Evolutionary conservation across 2,797 vertebrate species (phyloP).

Genomic region (Labeo calbasu): DNA sequence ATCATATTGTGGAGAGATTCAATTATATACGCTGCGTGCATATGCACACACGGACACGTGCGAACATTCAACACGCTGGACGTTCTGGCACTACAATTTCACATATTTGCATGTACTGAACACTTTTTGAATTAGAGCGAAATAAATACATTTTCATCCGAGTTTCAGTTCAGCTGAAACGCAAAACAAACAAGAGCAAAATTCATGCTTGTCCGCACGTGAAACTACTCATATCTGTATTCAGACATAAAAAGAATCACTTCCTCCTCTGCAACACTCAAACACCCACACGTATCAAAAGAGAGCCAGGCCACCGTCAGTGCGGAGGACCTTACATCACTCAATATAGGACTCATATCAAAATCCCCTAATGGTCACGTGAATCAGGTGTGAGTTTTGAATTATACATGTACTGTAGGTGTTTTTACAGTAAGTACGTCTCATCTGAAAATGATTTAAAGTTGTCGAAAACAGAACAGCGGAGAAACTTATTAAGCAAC

Average conservation of each 20-base stretch:
- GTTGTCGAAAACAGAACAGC: not conserved
- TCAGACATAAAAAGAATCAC: conserved; percentile 53
- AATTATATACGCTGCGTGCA: conserved; percentile 50
- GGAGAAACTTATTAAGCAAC: conserved; percentile 41
- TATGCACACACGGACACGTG: conserved; percentile 34
- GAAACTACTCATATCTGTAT: conserved; percentile 46
- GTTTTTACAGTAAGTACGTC: not conserved
- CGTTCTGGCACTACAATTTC: conserved; percentile 56
- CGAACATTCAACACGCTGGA: conserved; percentile 3
- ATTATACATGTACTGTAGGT: not conserved
- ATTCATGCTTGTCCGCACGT: conserved; percentile 28
- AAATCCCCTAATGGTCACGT: conserved; percentile 29
- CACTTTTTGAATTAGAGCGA: conserved; percentile 8
- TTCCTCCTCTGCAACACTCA: conserved; percentile 46
- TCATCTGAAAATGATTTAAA: not conserved
- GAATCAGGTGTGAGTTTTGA: conserved; percentile 16
- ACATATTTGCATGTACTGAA: conserved; percentile 36
- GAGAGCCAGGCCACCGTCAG: conserved; percentile 22
- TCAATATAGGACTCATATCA: conserved; percentile 31
- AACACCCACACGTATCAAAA: conserved; percentile 50
- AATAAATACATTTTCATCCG: conserved; percentile 17
- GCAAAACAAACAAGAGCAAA: conserved; percentile 16
- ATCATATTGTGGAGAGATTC: conserved; percentile 54
- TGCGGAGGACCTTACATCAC: conserved; percentile 18
- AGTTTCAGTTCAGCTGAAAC: conserved; percentile 34